Percentiles rank a stretch among this genome's conserved stretches.
These are phyloP conservation scores for Dermatemys mawii DNA, from an alignment of 2,113 vertebrate genomes.

Conservation along the genomic window DNA sequence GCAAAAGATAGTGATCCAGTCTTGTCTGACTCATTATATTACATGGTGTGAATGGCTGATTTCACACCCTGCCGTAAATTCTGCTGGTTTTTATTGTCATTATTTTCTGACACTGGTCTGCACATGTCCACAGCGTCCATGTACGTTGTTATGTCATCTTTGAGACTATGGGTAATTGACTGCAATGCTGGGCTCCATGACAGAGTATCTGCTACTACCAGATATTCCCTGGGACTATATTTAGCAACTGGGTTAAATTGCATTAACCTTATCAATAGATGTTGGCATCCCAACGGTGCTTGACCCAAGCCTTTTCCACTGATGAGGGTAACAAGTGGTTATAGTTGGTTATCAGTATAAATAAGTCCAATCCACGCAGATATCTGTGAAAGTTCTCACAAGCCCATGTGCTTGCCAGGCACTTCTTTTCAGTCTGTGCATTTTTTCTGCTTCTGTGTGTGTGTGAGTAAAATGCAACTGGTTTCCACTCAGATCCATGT, in stretches of 20 bases:
- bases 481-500: neutral
- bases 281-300: neutral
- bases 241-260: neutral
- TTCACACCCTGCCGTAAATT: neutral
- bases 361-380: neutral
- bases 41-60: neutral
- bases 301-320: neutral
- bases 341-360: neutral
- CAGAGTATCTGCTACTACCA: neutral
- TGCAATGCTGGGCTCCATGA: neutral
- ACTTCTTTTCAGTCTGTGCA: neutral
- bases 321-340: neutral
- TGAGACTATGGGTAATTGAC: neutral
- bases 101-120: neutral
- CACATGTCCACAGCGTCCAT: neutral
- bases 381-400: neutral
- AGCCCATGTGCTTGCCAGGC: neutral
- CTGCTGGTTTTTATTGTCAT: neutral
- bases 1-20: neutral
- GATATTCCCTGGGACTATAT: neutral
- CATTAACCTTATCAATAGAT: neutral
- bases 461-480: neutral
- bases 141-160: neutral
- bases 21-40: neutral
- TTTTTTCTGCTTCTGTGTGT: neutral